These are phyloP conservation scores for Asarcornis scutulata DNA, from an alignment of 2,113 vertebrate genomes.

Conservation along the genomic window DNA sequence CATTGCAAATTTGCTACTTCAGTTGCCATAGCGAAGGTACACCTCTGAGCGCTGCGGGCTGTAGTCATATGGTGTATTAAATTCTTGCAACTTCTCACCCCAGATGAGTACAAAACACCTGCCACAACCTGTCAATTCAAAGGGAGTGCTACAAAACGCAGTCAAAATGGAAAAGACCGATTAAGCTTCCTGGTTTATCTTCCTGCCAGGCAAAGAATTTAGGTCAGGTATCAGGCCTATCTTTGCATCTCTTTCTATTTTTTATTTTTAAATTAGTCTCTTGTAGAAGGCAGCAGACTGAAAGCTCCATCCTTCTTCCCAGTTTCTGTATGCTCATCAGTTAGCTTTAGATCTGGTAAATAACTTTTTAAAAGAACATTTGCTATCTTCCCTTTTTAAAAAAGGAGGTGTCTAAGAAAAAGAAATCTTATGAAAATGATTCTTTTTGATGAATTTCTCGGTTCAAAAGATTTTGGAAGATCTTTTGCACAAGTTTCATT, in stretches of 20 bases:
- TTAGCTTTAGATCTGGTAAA: background rate
- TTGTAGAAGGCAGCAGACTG: background rate
- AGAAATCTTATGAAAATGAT: background rate
- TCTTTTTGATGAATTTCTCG: background rate
- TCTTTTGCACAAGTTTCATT: background rate
- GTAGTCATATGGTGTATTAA: background rate
- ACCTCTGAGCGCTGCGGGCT: background rate
- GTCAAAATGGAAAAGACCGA: background rate
- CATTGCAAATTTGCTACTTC: background rate
- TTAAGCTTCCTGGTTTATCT: background rate
- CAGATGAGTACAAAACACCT: background rate
- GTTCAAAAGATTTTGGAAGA: background rate
- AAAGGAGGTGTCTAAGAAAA: background rate
- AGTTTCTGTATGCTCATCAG: background rate
- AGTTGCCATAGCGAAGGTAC: background rate
- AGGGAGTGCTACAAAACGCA: background rate
- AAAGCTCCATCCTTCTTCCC: background rate
- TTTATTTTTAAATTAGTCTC: background rate
- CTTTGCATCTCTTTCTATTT: background rate
- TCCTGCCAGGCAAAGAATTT: background rate
- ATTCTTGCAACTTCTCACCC: slow-evolving; percentile 15
- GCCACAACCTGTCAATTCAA: background rate
- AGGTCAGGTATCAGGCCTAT: background rate
- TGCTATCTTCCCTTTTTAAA: background rate
- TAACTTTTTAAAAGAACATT: background rate